These are phyloP conservation scores for Glyphotaelius pellucidus DNA, from an alignment of 2,888 invertebrate species.

Conservation along the genomic window DNA sequence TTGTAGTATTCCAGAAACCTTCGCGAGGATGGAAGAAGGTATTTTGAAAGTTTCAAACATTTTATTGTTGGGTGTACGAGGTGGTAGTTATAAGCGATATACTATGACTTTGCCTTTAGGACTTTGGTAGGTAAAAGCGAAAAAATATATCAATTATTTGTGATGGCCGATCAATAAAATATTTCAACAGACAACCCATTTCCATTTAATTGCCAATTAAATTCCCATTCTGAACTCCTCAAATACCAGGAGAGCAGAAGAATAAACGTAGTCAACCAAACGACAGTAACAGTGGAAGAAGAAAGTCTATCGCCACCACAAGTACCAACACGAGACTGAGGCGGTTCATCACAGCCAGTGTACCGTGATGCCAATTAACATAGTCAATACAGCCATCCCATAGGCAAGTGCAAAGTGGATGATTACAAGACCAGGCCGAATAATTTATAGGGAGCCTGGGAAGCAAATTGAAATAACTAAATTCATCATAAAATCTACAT, in stretches of 20 bases:
- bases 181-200: background rate
- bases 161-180: too few species aligned
- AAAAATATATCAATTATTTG: too few species aligned
- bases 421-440: background rate
- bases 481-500: background rate
- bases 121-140: too few species aligned
- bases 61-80: too few species aligned
- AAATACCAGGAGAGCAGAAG: background rate
- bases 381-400: constrained; percentile 25
- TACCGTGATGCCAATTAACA: constrained; percentile 53
- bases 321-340: background rate
- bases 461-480: background rate
- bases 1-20: too few species aligned
- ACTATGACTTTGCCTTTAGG: too few species aligned
- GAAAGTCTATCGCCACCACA: constrained; percentile 38
- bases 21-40: too few species aligned
- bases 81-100: too few species aligned
- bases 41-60: too few species aligned
- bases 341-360: background rate
- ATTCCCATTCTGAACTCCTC: background rate
- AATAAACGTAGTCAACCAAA: background rate
- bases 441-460: constrained; percentile 2
- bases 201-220: background rate
- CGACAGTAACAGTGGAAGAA: constrained; percentile 6
- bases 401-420: constrained; percentile 23